Evolutionary conservation across 2,113 vertebrate genomes (phyloP).

Genomic region (Rhabdornis inornatus): DNA sequence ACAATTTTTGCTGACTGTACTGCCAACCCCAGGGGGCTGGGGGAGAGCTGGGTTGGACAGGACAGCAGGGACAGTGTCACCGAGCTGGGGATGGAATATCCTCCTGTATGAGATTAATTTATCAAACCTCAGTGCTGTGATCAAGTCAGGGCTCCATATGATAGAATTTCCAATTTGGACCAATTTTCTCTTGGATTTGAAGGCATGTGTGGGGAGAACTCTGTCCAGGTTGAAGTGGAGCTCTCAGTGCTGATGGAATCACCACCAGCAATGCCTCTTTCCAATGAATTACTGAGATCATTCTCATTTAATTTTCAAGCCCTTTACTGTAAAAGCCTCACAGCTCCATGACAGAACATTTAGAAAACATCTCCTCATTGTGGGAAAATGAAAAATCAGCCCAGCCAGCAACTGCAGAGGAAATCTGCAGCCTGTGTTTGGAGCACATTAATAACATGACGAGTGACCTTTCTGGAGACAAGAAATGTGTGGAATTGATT

Average conservation of each 20-base stretch:
- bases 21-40: not conserved
- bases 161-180: not conserved
- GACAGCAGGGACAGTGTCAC: not conserved
- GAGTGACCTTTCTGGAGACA: conserved; percentile 53
- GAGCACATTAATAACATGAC: conserved; percentile 33
- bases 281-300: not conserved
- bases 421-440: not conserved
- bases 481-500: conserved; percentile 8
- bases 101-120: not conserved
- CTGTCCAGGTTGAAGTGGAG: not conserved
- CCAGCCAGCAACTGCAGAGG: conserved; percentile 3
- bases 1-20: not conserved
- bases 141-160: not conserved
- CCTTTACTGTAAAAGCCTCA: not conserved
- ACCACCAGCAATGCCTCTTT: not conserved
- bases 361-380: not conserved
- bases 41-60: not conserved
- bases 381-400: not conserved
- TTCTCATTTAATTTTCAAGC: not conserved
- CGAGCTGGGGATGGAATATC: not conserved
- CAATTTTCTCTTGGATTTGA: not conserved
- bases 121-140: not conserved
- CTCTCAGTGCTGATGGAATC: not conserved
- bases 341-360: not conserved
- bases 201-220: not conserved